These are phyloP conservation scores for Pteropus alecto DNA, from an alignment of 2,113 vertebrate genomes.

Conservation along the genomic window DNA sequence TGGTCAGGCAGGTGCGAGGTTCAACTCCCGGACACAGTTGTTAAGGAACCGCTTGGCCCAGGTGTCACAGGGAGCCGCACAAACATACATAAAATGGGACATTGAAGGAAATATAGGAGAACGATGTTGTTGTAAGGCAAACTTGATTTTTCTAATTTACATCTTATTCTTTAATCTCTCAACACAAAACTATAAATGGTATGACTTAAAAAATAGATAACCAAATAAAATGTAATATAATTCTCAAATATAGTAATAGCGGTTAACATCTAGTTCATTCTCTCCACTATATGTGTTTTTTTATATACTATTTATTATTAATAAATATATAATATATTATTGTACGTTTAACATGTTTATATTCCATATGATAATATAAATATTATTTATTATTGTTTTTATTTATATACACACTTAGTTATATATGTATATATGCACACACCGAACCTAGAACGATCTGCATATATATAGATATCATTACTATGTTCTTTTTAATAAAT, in stretches of 20 bases:
- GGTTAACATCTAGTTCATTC: not conserved
- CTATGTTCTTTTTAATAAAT: not conserved
- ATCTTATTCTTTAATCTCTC: not conserved
- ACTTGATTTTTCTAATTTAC: not conserved
- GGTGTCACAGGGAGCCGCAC: not conserved
- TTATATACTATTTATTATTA: not conserved
- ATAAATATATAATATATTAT: not conserved
- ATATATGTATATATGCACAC: not conserved
- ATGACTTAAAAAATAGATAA: not conserved
- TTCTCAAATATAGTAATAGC: not conserved
- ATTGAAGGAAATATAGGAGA: not conserved
- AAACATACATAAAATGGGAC: not conserved
- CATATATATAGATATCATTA: no score
- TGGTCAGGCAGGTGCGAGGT: fast-evolving
- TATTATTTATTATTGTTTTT: not conserved
- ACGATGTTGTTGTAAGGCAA: not conserved
- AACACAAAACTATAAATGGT: not conserved
- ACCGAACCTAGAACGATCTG: not conserved
- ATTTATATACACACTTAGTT: not conserved
- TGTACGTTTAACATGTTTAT: not conserved
- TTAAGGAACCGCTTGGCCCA: fast-evolving
- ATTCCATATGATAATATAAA: not conserved
- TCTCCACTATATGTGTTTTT: not conserved
- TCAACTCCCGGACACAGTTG: fast-evolving
- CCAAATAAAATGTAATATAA: not conserved